A percentile compares a stretch with the other conserved stretches of the same genome.
These are phyloP conservation scores for Caprella mutica DNA, from an alignment of 2,888 invertebrate genomes.

Conservation along the genomic window DNA sequence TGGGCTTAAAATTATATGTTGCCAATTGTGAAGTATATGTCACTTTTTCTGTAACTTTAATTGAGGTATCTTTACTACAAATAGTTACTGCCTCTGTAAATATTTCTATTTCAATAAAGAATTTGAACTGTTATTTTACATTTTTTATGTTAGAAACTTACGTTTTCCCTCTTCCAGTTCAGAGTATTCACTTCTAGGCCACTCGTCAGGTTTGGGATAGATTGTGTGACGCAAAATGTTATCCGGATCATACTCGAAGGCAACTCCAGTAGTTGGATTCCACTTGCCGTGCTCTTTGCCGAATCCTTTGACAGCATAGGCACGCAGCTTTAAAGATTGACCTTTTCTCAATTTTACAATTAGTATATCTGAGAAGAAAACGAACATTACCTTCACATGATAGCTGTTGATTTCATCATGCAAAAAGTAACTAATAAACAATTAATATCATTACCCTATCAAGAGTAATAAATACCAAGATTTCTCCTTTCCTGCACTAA, in stretches of 20 bases:
- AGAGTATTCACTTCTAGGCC: conserved; percentile 96
- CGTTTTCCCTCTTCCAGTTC: conserved; percentile 83
- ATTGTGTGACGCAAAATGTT: conserved; percentile 91
- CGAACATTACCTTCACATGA: background rate
- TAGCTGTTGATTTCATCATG: no score
- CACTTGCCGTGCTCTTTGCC: conserved; percentile 99
- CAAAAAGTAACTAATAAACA: conserved; percentile 16
- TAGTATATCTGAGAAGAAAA: conserved; percentile 47
- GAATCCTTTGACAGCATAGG: conserved; percentile 92
- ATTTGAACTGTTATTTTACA: no score
- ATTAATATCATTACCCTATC: background rate
- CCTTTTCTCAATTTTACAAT: conserved; percentile 64
- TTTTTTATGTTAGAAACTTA: no score
- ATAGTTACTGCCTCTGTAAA: no score
- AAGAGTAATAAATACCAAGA: no score
- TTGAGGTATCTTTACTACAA: no score
- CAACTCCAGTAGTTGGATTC: conserved; percentile 97
- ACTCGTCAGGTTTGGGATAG: conserved; percentile 92
- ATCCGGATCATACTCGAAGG: conserved; percentile 99
- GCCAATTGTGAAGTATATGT: no score
- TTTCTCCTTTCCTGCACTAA: no score
- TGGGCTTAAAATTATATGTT: no score
- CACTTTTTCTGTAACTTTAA: no score
- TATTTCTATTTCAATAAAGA: no score
- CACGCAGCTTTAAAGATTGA: conserved; percentile 84